Evolutionary conservation across 1,140 invertebrate species (phyloP), one percentile per base, ranked within the genome.

Genomic region (Carposina sasakii): DNA sequence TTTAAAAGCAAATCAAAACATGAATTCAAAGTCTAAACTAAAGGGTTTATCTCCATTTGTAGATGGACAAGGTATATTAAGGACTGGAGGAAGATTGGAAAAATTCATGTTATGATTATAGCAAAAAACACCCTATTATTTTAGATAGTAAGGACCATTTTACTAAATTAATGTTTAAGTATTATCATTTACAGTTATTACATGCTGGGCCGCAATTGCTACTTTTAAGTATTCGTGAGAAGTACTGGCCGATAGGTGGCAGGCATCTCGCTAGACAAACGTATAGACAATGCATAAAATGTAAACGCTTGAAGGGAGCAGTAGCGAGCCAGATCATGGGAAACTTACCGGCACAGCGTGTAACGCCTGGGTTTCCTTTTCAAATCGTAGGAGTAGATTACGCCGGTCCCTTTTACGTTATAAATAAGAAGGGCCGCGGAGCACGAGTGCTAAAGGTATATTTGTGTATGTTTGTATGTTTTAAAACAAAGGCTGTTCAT

Each of bases 71-170:
- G 42, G 42, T 21, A 5, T 45, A n/a, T 16, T 45, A 17, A 26
- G 42, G 21, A 30, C 34, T n/a, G 42, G 42, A 5, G 42, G 42
- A 12, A 26, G 42, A 12, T 31, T 45, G 6, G n/a, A 45, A 30
- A 20, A 31, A 45, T 19, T 12, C 26, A 2, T 2, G 10, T 45
- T 17, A 16, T 13, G 9, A 10, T 33, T 33, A 40, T 21, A 21
- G 23, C 15, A 23, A 9, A n/a, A 42, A 24, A 17, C 40, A 42
- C 16, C 40, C 40, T 8, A 13, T 42, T 2, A 24, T 42, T 6
- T 15, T 42, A 17, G 12, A 24, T 8, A 12, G 21, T 15, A 15
- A 42, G 12, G 21, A 42, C 16, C 40, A 42, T 24, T 42, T 24
- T 42, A 24, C 40, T n/a, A 42, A 24, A 42, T 15, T 42, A 3